phyloP scores from a whole-genome alignment of 2,797 vertebrate species.

The Myotis pilosus region DNA sequence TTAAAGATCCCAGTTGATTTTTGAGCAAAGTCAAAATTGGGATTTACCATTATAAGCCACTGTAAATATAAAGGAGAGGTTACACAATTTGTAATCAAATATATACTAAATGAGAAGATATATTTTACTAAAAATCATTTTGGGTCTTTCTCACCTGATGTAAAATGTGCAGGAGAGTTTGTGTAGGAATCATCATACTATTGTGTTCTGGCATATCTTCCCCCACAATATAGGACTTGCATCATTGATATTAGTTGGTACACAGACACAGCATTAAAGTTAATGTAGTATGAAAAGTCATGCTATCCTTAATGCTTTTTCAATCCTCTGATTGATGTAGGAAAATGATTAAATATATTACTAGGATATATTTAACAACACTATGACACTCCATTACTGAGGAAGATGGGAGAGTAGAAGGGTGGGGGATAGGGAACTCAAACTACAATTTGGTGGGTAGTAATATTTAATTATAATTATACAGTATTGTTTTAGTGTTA shows the following conservation, averaged over 20 bases:
- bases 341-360: neutral
- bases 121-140: neutral
- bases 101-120: neutral
- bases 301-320: neutral
- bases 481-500: neutral
- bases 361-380: neutral
- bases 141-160: neutral
- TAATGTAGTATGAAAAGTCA: neutral
- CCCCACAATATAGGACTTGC: neutral
- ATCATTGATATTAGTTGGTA: neutral
- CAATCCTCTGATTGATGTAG: neutral
- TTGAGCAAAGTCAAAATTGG: neutral
- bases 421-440: neutral
- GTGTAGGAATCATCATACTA: neutral
- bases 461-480: neutral
- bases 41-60: neutral
- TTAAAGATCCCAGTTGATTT: neutral
- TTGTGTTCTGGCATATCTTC: neutral
- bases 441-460: neutral
- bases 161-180: neutral
- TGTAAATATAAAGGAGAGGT: neutral
- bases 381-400: neutral
- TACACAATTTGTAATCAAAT: neutral
- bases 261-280: neutral
- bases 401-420: neutral